Percentiles rank a stretch among this genome's conserved stretches.
These are phyloP conservation scores for Ptiloglossa arizonensis DNA, from an alignment of 1,140 invertebrate genomes.

Conservation along the genomic window DNA sequence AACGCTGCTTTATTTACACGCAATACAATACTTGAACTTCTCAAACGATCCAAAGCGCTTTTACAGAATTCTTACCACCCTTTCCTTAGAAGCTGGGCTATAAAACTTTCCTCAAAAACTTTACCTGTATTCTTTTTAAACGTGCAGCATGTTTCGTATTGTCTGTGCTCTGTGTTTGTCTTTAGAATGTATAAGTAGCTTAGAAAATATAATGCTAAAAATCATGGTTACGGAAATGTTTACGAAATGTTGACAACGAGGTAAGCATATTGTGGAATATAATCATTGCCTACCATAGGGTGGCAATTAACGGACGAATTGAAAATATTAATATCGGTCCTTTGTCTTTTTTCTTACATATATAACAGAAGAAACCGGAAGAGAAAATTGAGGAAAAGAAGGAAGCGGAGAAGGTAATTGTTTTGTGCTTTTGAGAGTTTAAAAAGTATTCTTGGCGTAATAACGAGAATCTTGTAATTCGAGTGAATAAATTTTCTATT, in stretches of 20 bases:
- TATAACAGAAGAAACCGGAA: conserved; percentile 76
- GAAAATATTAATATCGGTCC: not conserved
- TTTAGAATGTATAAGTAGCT: not conserved
- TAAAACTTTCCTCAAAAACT: not conserved
- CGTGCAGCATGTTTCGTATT: not conserved
- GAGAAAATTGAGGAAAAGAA: conserved; percentile 74
- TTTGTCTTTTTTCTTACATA: conserved; percentile 25
- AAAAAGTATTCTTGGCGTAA: not conserved
- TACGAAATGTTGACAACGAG: too few relatives aligned
- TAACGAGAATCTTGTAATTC: not conserved
- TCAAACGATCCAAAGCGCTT: conserved; percentile 18
- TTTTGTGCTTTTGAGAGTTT: not conserved
- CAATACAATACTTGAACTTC: conserved; percentile 1
- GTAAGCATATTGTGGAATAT: not conserved
- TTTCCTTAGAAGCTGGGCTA: conserved; percentile 51
- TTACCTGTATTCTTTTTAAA: not conserved
- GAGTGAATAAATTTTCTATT: not conserved
- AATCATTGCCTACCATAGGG: not conserved
- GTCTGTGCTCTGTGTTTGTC: not conserved
- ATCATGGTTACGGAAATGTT: too few relatives aligned
- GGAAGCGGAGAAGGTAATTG: conserved; percentile 73
- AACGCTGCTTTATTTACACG: not conserved
- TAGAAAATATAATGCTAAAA: too few relatives aligned
- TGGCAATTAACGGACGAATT: not conserved
- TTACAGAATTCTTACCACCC: not conserved